phyloP scores from a whole-genome alignment of 1,140 invertebrate species.

The Pseudomyrmex dendroicus region DNA sequence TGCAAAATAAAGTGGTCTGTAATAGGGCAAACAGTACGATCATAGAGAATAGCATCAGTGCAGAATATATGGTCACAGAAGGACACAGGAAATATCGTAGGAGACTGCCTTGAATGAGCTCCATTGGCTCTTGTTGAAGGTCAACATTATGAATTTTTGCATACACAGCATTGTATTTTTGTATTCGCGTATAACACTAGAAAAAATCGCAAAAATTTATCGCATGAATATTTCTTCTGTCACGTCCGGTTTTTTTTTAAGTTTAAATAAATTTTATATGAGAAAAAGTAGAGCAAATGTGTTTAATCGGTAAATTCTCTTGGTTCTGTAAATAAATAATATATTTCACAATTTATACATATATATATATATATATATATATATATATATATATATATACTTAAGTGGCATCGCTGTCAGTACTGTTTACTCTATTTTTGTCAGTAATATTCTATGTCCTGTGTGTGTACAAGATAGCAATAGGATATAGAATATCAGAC shows the following conservation, averaged over 20 bases:
- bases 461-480: not conserved
- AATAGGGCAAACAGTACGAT: conserved; percentile 45
- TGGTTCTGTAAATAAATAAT: conserved; percentile 10
- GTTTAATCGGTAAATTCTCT: no score
- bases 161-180: not conserved
- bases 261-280: conserved; percentile 11
- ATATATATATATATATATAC: not conserved
- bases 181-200: not conserved
- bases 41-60: conserved; percentile 11
- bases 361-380: not conserved
- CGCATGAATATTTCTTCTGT: not conserved
- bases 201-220: conserved; percentile 4
- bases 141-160: conserved; percentile 10
- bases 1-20: conserved; percentile 12
- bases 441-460: conserved; percentile 16
- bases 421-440: conserved; percentile 55
- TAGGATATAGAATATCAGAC: conserved; percentile 23
- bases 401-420: conserved; percentile 4
- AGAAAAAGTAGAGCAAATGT: not conserved
- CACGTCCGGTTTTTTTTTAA: conserved; percentile 3
- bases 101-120: conserved; percentile 32
- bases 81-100: conserved; percentile 15
- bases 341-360: not conserved
- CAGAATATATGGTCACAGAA: conserved; percentile 4
- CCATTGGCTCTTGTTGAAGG: conserved; percentile 8